Evolutionary conservation across 1,140 invertebrate species (phyloP).

Genomic region (Drosophila micromelanica): DNA sequence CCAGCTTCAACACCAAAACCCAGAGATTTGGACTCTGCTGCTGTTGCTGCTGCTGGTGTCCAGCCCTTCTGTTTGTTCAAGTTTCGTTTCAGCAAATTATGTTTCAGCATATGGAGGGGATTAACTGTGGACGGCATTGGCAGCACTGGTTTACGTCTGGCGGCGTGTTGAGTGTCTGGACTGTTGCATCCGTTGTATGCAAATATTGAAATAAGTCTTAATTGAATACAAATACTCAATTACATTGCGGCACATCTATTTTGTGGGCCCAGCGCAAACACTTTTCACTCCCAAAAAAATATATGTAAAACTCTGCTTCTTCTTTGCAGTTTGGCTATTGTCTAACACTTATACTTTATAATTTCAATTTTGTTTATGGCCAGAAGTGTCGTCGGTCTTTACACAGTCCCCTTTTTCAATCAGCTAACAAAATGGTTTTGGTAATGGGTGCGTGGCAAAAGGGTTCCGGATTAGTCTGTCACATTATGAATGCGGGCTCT

Average conservation of each 20-base stretch:
- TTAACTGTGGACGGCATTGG: constrained; percentile 48
- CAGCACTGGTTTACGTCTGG: constrained; percentile 10
- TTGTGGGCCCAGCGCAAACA: constrained; percentile 71
- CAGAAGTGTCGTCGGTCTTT: constrained; percentile 39
- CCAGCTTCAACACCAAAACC: neutral
- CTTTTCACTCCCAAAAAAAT: constrained; percentile 14
- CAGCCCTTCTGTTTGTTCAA: constrained; percentile 65
- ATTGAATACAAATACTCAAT: constrained; percentile 83
- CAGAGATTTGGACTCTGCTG: constrained; percentile 42
- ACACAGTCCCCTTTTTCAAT: constrained; percentile 6
- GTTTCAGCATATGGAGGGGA: constrained; percentile 68
- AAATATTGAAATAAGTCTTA: constrained; percentile 83
- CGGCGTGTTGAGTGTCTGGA: constrained; percentile 46
- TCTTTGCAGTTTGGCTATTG: constrained; percentile 29
- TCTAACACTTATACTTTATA: constrained; percentile 51
- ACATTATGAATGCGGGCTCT: constrained; percentile 10
- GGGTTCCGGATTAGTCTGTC: constrained; percentile 24
- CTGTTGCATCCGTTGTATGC: constrained; percentile 62
- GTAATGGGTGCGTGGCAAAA: constrained; percentile 14
- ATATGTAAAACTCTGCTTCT: neutral
- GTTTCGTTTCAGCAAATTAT: constrained; percentile 81
- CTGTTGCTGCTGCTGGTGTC: constrained; percentile 20
- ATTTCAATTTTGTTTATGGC: constrained; percentile 63
- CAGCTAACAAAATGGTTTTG: constrained; percentile 5
- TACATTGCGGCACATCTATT: constrained; percentile 82